phyloP scores from a whole-genome alignment of 2,113 vertebrate species.

The Clarias batrachus region DNA sequence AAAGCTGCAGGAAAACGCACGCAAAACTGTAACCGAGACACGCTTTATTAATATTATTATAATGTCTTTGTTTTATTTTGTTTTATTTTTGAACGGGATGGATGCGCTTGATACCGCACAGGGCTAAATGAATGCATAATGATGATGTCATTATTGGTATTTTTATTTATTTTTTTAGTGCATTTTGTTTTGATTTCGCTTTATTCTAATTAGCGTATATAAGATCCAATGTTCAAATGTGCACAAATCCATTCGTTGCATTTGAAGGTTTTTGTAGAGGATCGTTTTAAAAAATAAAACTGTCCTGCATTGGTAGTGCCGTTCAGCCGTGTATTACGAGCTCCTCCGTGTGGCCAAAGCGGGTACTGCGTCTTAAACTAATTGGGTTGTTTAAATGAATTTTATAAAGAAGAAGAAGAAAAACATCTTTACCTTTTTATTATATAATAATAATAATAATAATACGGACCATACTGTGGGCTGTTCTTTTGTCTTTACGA shows the following conservation, averaged over 20 bases:
- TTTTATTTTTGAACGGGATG: too few species aligned
- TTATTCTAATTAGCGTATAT: neutral
- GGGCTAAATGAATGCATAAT: constrained; percentile 1
- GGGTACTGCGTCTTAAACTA: constrained; percentile 47
- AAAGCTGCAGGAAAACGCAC: neutral
- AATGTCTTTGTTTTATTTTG: neutral
- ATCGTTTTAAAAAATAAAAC: constrained; percentile 16
- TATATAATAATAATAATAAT: too few species aligned
- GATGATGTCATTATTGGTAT: too few species aligned
- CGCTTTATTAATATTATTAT: neutral
- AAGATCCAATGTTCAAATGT: neutral
- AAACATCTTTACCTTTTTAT: neutral
- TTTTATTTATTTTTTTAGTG: neutral
- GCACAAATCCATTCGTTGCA: constrained; percentile 3
- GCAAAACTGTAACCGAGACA: neutral
- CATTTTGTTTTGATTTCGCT: neutral
- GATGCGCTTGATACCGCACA: neutral
- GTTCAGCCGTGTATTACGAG: constrained; percentile 57
- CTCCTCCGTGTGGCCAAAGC: constrained; percentile 67
- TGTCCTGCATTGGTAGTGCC: neutral
- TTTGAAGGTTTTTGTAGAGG: neutral
- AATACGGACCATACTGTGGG: neutral
- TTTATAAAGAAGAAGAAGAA: neutral
- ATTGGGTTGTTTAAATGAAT: neutral
- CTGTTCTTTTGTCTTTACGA: neutral